Base-by-base conservation (phyloP, 2,888 invertebrate genomes). In the Acholoe squamosa region DNA sequence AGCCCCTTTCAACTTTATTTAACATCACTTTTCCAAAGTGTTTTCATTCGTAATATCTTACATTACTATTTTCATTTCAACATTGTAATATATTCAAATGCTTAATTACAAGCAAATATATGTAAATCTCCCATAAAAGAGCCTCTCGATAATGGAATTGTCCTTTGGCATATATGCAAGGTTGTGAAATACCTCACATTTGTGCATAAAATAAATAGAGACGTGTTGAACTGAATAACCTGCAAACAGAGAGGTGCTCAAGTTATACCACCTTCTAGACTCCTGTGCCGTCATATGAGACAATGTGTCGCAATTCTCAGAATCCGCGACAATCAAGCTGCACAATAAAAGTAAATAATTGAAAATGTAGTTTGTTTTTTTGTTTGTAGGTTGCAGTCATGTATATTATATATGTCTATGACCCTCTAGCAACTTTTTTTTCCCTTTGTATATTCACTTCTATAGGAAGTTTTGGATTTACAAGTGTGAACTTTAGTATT, bases 131-230 rank as follows among this genome's bases (percentile, higher is more conserved):
- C 61, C 61, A 61, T 61, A 61, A 12, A 61, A 7, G 43, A 19
- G 61, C 14, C 61, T 61, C 61, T n/a, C 25, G 25, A 71, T 71
- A 43, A 71, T 71, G 71, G 71, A 71, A 71, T 71, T 71, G 28
- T 71, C 71, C 71, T 71, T 71, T 71, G 71, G 71, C 71, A 71
- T 71, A n/a, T n/a, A 25, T 71, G 71, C 31, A 71, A 71, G 71
- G 71, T 28, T 71, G n/a, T n/a, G n/a, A n/a, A 61, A 61, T 3
- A 71, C 71, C 71, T 71, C 31, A 71, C 71, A 71, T 10, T 71
- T 71, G 71, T 71, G 71, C 71, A 71, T 71, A 7, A 71, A 71
- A 71, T 71, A 71, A 71, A 71, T 71, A 71, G 19, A 71, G 71
- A 71, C 12, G 28, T 71, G 25, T 43, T 43, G n/a, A 71, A 71